phyloP scores from a whole-genome alignment of 1,140 invertebrate genomes.

The Antheraea pernyi region DNA sequence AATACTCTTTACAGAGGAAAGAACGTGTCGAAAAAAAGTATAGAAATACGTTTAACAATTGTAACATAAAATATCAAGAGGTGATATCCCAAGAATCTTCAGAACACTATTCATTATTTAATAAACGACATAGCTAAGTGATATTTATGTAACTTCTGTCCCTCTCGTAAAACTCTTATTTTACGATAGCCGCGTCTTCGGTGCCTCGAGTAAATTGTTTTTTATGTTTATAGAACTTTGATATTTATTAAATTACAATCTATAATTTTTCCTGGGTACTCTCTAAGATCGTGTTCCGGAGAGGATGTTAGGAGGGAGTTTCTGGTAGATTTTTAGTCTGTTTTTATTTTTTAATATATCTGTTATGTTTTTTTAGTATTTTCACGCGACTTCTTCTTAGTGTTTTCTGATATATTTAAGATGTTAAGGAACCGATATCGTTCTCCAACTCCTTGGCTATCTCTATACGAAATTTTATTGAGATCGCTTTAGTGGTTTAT shows the following conservation, averaged over 20 bases:
- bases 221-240: conserved; percentile 2
- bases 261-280: not conserved
- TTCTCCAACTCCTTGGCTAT: too few relatives aligned
- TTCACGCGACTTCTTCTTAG: too few relatives aligned
- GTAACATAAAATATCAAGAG: not conserved
- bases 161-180: conserved; percentile 3
- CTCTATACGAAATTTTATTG: too few relatives aligned
- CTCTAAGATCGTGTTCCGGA: not conserved
- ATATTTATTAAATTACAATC: conserved; percentile 2
- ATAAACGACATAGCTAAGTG: not conserved
- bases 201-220: not conserved
- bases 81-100: not conserved
- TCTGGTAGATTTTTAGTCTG: too few relatives aligned
- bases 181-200: not conserved
- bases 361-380: too few relatives aligned
- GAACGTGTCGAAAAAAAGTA: not conserved
- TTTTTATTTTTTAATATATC: too few relatives aligned
- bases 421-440: too few relatives aligned
- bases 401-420: too few relatives aligned
- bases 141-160: conserved; percentile 3
- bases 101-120: conserved; percentile 3
- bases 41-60: not conserved
- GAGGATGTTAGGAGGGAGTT: too few relatives aligned
- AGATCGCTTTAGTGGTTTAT: too few relatives aligned
- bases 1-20: too few relatives aligned